These are phyloP conservation scores for Rhysida immarginata DNA, from an alignment of 1,140 invertebrate genomes.

Conservation along the genomic window DNA sequence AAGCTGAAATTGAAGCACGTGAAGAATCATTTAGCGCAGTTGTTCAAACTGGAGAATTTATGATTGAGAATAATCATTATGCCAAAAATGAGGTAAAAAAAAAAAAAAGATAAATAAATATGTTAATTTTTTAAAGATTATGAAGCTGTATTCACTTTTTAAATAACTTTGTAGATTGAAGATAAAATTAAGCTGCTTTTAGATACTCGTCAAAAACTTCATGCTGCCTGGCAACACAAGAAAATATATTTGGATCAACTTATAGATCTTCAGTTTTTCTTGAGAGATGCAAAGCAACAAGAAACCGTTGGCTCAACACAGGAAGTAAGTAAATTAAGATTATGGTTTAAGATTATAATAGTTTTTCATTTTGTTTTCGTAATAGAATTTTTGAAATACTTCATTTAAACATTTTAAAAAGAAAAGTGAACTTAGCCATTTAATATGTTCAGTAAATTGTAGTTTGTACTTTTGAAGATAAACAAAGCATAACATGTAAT, in stretches of 20 bases:
- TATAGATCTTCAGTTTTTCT: conserved; percentile 86
- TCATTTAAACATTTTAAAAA: too few relatives aligned
- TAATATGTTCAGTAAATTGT: too few relatives aligned
- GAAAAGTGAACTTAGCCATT: too few relatives aligned
- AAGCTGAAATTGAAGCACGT: conserved; percentile 85
- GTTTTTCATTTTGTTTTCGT: too few relatives aligned
- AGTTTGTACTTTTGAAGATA: too few relatives aligned
- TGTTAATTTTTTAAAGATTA: too few relatives aligned
- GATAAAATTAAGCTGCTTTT: conserved; percentile 59
- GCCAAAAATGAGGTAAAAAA: conserved; percentile 34
- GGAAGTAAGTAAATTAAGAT: conserved; percentile 46
- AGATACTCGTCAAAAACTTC: conserved; percentile 58
- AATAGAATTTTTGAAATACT: too few relatives aligned
- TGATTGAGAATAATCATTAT: conserved; percentile 75
- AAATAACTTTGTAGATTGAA: conserved; percentile 43
- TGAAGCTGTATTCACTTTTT: too few relatives aligned
- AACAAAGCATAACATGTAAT: too few relatives aligned
- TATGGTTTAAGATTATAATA: too few relatives aligned
- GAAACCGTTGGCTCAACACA: conserved; percentile 76
- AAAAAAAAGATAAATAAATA: neutral
- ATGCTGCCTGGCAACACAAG: conserved; percentile 72
- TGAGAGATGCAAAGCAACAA: conserved; percentile 84
- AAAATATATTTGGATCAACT: conserved; percentile 84
- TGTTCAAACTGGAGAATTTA: conserved; percentile 59
- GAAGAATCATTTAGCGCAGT: conserved; percentile 70